Conservation (phyloP, 2,888 invertebrate genomes). For the Cyclophora punctaria region DNA sequence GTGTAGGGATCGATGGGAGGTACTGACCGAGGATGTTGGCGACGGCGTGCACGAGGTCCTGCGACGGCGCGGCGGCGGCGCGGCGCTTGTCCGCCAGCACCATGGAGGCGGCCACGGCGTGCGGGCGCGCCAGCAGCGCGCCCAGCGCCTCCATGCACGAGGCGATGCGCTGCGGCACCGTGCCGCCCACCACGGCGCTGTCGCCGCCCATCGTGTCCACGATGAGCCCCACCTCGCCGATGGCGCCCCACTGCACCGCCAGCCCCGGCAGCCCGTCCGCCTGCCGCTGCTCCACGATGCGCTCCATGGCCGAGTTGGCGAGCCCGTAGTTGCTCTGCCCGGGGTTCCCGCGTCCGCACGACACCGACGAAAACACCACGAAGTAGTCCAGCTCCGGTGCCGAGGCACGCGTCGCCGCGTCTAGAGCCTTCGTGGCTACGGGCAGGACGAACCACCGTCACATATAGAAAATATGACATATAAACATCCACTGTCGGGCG, state of each 20-base stretch:
- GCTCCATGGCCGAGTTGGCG: constrained; percentile 98
- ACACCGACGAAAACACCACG: constrained; percentile 96
- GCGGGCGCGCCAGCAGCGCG: constrained; percentile 90
- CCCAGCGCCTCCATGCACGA: constrained; percentile 94
- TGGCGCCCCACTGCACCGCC: constrained; percentile 99
- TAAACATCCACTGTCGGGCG: neutral
- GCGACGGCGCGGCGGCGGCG: constrained; percentile 69
- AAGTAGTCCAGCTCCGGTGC: constrained; percentile 93
- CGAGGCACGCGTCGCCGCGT: constrained; percentile 82
- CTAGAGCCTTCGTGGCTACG: constrained; percentile 84
- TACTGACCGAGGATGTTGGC: constrained; percentile 87
- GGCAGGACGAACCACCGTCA: neutral
- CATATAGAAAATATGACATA: neutral
- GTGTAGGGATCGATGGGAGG: neutral
- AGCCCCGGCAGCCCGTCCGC: constrained; percentile 87
- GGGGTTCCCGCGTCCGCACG: constrained; percentile 96
- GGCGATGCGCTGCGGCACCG: constrained; percentile 95
- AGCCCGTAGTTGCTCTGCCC: constrained; percentile 98
- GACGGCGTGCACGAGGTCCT: constrained; percentile 82
- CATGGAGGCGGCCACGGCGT: constrained; percentile 87
- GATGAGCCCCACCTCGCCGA: constrained; percentile 95
- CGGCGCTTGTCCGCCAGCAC: constrained; percentile 91
- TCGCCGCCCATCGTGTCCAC: constrained; percentile 92
- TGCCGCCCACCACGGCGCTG: constrained; percentile 94
- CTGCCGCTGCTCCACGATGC: constrained; percentile 91